These are phyloP conservation scores for Stenotaenia linearis DNA, from an alignment of 2,888 invertebrate species.

Conservation along the genomic window DNA sequence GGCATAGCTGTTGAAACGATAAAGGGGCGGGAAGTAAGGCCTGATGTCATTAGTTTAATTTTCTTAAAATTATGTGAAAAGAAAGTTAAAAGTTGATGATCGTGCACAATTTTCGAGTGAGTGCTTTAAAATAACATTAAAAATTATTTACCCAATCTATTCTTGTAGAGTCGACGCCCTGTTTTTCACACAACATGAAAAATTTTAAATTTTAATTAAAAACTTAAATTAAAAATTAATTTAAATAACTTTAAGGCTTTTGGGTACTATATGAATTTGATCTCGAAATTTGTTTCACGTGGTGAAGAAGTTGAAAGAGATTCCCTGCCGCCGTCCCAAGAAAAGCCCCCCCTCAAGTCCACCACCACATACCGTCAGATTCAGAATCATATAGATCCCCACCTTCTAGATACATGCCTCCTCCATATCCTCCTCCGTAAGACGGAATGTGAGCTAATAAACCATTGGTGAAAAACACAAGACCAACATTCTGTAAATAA, in stretches of 20 bases:
- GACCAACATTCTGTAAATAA: constrained; percentile 64
- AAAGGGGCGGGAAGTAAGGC: too few species aligned
- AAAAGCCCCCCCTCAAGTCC: background rate
- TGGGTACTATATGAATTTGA: background rate
- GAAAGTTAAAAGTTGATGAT: background rate
- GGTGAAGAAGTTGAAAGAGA: background rate
- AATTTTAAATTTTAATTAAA: background rate
- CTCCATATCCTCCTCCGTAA: background rate
- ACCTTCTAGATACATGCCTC: background rate
- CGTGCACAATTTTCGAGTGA: background rate
- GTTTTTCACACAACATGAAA: background rate
- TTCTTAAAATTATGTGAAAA: too few species aligned
- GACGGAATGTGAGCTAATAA: constrained; percentile 41
- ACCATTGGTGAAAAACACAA: constrained; percentile 69
- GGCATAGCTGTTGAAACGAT: background rate
- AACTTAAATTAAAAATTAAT: too few species aligned
- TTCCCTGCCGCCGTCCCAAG: background rate
- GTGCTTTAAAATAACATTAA: background rate
- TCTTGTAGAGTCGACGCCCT: background rate
- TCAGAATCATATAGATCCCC: background rate
- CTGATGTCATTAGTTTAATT: too few species aligned
- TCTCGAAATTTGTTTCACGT: background rate
- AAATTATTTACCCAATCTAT: background rate
- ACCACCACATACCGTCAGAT: background rate
- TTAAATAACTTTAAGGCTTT: too few species aligned